Conservation (phyloP, 2,888 invertebrate species). For the Campaea margaritaria region DNA sequence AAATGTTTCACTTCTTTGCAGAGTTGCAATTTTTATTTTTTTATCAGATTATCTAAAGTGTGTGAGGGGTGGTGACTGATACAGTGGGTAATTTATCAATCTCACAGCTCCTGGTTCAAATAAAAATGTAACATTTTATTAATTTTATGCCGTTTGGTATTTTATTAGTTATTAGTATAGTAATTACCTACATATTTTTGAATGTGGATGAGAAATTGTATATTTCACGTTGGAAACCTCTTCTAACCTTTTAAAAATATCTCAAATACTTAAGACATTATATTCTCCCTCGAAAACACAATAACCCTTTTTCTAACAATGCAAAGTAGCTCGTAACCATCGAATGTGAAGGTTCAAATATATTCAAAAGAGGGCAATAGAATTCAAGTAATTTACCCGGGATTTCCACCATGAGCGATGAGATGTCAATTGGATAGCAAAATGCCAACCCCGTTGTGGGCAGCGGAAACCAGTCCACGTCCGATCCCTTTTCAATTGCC, state of each 20-base stretch:
- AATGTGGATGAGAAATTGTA: too few relatives aligned
- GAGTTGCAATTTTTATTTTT: slow-evolving; percentile 4
- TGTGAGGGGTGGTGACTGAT: too few relatives aligned
- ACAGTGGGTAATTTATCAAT: too few relatives aligned
- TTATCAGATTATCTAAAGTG: neutral
- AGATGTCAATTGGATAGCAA: slow-evolving; percentile 37
- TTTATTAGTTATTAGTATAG: too few relatives aligned
- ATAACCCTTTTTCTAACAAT: slow-evolving; percentile 21
- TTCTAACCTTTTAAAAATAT: neutral
- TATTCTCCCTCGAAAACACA: neutral
- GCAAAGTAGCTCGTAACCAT: slow-evolving; percentile 15
- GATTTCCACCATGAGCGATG: slow-evolving; percentile 38
- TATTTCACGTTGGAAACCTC: too few relatives aligned
- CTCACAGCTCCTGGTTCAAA: too few relatives aligned
- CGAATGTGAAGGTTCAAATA: slow-evolving; percentile 22
- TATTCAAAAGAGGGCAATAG: slow-evolving; percentile 28
- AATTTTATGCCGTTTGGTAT: too few relatives aligned
- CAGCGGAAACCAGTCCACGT: slow-evolving; percentile 22
- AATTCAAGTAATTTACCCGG: slow-evolving; percentile 33
- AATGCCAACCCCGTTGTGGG: slow-evolving; percentile 30
- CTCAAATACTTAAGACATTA: neutral
- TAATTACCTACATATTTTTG: too few relatives aligned
- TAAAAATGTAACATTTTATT: too few relatives aligned
- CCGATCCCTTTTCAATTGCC: slow-evolving; percentile 36
- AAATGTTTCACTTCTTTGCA: slow-evolving; percentile 20